Base-by-base conservation (phyloP, 1,140 invertebrate species). In the Atopsyche davidsoni region DNA sequence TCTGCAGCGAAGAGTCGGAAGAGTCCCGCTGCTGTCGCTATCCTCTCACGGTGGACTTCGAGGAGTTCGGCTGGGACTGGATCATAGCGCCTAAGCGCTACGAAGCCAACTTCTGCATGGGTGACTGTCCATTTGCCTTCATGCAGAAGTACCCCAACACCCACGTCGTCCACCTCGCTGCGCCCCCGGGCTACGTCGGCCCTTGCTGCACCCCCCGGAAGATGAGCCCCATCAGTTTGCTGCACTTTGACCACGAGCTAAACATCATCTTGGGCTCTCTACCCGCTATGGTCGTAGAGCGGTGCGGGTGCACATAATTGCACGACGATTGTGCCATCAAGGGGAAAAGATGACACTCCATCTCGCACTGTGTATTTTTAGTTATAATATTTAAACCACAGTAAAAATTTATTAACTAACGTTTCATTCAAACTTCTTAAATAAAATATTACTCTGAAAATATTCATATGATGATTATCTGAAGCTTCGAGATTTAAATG, bases 31-130 rank as follows among this genome's bases (percentile, higher is more conserved):
- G 92, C 67, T 95, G 92, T 65, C 82, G 89, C 11, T 94, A 93
- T 66, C 87, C 89, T 1, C 77, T 98, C 13, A 89, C 88, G 9
- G 92, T 99, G 10, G 91, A 98, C 72, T 98, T 99, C 70, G 88
- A 87, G 58, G 89, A 92, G 55, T 93, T 98, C 62, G 93, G 92
- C 9, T 98, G 95, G 94, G 92, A 97, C 62, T 98, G 94, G 87
- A 94, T 98, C 60, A 92, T 99, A 24, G 94, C 94, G 0, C 96
- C 96, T 0, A 89, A 90, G 60, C 82, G 85, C 56, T 99, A 98
- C 72, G 86, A 96, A 62, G 95, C 96, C 13, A 93, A 94, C 73
- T 97, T 94, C 72, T 99, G 96, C 74, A 85, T 87, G 49, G 96
- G 96, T 2, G 89, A 96, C 60, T 98, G 96, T 75, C 87, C 88